Evolutionary conservation across 2,113 vertebrate species (phyloP).

Genomic region (Campylomormyrus tamandua): DNA sequence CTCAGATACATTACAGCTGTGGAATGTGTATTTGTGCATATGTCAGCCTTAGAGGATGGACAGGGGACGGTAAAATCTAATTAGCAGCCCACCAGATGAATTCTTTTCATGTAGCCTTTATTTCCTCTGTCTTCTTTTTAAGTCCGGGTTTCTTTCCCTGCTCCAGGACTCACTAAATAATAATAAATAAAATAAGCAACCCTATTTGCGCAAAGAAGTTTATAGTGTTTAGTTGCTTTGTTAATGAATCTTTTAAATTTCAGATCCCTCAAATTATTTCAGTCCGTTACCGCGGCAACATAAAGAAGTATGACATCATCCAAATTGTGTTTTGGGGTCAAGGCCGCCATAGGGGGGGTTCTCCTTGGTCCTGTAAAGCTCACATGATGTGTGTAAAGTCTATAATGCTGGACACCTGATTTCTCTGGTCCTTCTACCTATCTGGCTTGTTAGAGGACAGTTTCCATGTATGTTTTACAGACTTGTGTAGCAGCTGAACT

Average conservation of each 20-base stretch:
- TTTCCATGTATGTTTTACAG: not conserved
- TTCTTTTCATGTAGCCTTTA: not conserved
- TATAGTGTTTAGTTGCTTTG: not conserved
- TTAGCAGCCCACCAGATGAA: not conserved
- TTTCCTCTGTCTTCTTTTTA: not conserved
- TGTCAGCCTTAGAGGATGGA: slow-evolving; percentile 7
- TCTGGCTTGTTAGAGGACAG: not conserved
- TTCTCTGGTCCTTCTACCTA: not conserved
- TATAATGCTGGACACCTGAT: not conserved
- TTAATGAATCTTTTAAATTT: not conserved
- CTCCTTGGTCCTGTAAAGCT: not conserved
- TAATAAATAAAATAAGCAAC: not conserved
- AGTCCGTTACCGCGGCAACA: not conserved
- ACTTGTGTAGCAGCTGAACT: not conserved
- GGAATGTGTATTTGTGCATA: slow-evolving; percentile 16
- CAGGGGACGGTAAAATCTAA: not conserved
- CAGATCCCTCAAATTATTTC: not conserved
- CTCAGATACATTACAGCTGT: slow-evolving; percentile 8
- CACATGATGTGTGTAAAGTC: not conserved
- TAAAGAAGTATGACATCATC: not conserved
- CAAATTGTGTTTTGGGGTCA: not conserved
- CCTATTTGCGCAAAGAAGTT: not conserved
- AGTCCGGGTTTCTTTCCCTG: not conserved
- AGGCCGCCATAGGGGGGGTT: not conserved
- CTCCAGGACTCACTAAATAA: not conserved